Evolutionary conservation across 2,113 vertebrate species (phyloP), one percentile per base, ranked within the genome.

Genomic region (Brachypteracias leptosomus): DNA sequence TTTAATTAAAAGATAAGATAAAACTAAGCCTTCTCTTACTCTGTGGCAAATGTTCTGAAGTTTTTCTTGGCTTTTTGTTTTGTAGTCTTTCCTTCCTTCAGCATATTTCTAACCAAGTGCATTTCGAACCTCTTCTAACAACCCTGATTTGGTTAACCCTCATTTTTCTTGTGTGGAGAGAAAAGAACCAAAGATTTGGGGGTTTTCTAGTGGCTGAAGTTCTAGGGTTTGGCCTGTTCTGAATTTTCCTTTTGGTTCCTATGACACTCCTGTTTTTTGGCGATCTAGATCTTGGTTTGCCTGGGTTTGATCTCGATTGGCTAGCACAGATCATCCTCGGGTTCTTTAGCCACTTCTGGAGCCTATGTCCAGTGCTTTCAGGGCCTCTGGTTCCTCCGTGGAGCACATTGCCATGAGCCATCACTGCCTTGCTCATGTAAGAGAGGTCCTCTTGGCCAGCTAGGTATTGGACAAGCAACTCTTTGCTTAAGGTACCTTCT

Each of bases 261-360:
- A 98, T 99, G 98, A 98, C 98, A 97, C 98, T 98, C 98, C 98
- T 98, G 98, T 99, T 98, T 98, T 98, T 97, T 97, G 98, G 98
- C 97, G 97, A 98, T 99, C 98, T 99, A 99, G 98, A 98, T 99
- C 98, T 98, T 99, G 98, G 98, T 99, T 99, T 97, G 97, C 98
- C 97, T 97, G 96, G 97, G 96, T 97, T 97, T 97, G 98, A 98
- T 98, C 98, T 98, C 98, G 98, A 98, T 98, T 98, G 98, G 98
- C 98, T 99, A 99, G 99, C 98, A 97, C 98, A 99, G 98, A 98
- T 99, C 99, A 99, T 98, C 99, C 98, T 99, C 98, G 99, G 99
- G 98, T 98, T 97, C 96, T 98, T 96, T 97, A 97, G 97, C 97
- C 95, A 96, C 97, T 96, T 97, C 97, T 96, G 97, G 97, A 97